Evolutionary conservation across 2,888 invertebrate genomes (phyloP), one percentile per base, ranked within the genome.

Genomic region (Leptinotarsa rubiginosa): DNA sequence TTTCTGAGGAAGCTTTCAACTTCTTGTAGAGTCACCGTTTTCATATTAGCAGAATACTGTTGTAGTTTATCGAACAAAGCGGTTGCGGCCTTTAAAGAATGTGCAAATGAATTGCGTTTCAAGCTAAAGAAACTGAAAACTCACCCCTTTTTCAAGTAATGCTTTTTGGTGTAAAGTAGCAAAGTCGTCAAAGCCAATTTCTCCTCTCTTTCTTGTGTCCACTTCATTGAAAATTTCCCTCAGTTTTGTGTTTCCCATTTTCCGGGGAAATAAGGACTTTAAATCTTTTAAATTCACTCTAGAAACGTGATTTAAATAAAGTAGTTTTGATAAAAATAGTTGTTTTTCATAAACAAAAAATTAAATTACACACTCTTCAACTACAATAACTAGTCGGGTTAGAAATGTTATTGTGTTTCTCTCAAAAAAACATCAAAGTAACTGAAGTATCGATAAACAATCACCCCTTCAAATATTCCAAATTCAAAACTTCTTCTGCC

Each of bases 121-220:
- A 41, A 41, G 41, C 41, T 41, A 10, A 41, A 12, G 22, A 52
- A 59, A 62, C 20, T 64, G n/a, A 65, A 4, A 73, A 88, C 92
- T 92, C 89, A 96, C 96, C 86, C 91, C 92, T 82, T 92, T 91
- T 83, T 96, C 94, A 86, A 94, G 93, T 82, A 97, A 92, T 10
- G 97, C 88, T 85, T 93, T 95, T 82, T 96, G 94, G 85, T 97
- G 97, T 12, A 98, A 88, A 31, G 91, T 87, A 4, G 94, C 91
- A 88, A 98, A 97, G 85, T 97, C 96, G 87, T 97, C 97, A 87
- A 96, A 97, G 47, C 94, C 94, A 76, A 98, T 92, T 88, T 97
- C 97, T 12, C 93, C 93, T 78, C 93, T 90, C 79, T 92, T 92
- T 56, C 91, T 89, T 0, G 92, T 91, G 87, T 97, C 97, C n/a